A percentile compares a stretch with the other conserved stretches of the same genome.
phyloP scores from a whole-genome alignment of 35 echinoderm and acorn worm species.

The Apostichopus japonicus region DNA sequence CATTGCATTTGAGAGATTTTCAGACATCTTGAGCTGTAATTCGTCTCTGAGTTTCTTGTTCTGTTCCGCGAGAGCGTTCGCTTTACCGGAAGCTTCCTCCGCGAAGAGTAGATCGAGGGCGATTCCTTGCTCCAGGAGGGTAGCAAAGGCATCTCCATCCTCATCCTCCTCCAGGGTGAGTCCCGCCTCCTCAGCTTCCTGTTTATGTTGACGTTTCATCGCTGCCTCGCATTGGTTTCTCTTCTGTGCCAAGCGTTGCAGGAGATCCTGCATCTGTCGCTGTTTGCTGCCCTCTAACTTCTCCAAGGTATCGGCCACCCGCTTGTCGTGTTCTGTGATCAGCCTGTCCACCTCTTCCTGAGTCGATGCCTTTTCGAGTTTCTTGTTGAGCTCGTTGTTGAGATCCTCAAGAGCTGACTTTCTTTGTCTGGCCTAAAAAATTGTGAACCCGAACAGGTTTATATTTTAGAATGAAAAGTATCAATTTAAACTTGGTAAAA shows the following conservation, averaged over 20 bases:
- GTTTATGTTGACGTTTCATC: conserved; percentile 75
- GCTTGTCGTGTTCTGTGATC: conserved; percentile 76
- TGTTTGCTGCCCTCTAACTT: conserved; percentile 68
- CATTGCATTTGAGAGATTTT: conserved; percentile 79
- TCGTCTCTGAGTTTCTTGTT: conserved; percentile 66
- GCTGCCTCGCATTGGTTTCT: conserved; percentile 61
- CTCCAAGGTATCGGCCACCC: conserved; percentile 64
- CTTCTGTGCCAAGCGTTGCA: conserved; percentile 67
- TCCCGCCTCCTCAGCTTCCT: conserved; percentile 83
- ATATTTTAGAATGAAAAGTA: too few species aligned
- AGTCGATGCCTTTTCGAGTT: conserved; percentile 71
- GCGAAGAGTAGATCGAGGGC: conserved; percentile 76
- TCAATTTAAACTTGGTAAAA: too few species aligned
- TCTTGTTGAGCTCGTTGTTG: conserved; percentile 57
- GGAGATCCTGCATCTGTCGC: conserved; percentile 78
- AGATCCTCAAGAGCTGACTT: conserved; percentile 22
- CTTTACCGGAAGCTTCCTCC: conserved; percentile 74
- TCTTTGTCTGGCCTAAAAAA: not conserved
- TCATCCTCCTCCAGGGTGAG: conserved; percentile 55
- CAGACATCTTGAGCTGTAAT: conserved; percentile 79
- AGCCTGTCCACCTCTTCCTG: conserved; percentile 74
- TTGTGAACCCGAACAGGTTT: not conserved
- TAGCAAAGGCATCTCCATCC: conserved; percentile 42
- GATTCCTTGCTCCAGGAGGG: conserved; percentile 73
- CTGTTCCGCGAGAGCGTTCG: conserved; percentile 69